Base-by-base conservation (phyloP, 2,113 vertebrate genomes). In the Gopherus flavomarginatus region DNA sequence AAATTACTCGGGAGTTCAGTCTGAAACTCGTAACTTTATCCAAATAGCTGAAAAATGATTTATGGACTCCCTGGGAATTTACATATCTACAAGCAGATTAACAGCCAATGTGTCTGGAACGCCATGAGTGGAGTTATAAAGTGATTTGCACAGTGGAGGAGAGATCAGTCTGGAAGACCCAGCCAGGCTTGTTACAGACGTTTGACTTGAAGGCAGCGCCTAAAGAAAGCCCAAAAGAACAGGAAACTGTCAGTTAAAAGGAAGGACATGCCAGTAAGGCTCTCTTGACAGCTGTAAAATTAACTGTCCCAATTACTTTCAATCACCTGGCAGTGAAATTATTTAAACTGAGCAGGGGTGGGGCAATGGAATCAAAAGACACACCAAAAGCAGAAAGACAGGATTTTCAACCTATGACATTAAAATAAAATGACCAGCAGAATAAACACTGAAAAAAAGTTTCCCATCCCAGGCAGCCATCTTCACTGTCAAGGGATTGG, bases 281-380 rank as follows among this genome's bases (percentile, higher is more conserved):
- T 57, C 54, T 83, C 27, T 10, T 26, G 14, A 83, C 14, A 21
- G 54, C 81, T 7, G 16, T 21, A 31, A 44, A 83, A 59, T 29
- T 21, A 83, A 56, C 38, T 29, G 54, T 59, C 54, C 81, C 54
- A 42, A 6, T 44, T 72, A 72, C 65, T 26, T 44, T 56, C 26
- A 87, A 21, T 92, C 57, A 85, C 80, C 93, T 83, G 42, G 6
- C 17, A 85, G 75, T 29, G n/a, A 5, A 26, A 5, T 3, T 87
- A 88, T 54, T 93, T 81, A 84, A 95, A 86, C 38, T 53, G 29
- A 53, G 69, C 19, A 86, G 94, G 56, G 19, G 89, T 10, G 47
- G 9, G 92, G 81, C 62, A 92, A 89, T 0, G 62, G 96, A 90
- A 95, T 90, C 90, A 94, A 97, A 96, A 50, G 12, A 38, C 56